Percentiles rank a stretch among this genome's conserved stretches.
These are phyloP conservation scores for Ennomos erosarius DNA, from an alignment of 2,888 invertebrate genomes.

Conservation along the genomic window DNA sequence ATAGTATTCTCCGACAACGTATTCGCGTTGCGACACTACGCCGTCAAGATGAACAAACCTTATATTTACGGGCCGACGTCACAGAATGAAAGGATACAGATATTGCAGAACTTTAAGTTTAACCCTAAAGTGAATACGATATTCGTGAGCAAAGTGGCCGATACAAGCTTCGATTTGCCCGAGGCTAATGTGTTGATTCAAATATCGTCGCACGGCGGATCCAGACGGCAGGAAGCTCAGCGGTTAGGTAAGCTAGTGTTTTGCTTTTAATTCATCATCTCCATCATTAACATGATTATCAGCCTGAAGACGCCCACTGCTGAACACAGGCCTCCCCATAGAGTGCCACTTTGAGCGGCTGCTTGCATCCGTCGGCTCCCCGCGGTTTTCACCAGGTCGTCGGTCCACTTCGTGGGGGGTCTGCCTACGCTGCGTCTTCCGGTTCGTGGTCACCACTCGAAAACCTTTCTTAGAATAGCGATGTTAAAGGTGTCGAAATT, in stretches of 20 bases:
- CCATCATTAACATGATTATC: too few relatives aligned
- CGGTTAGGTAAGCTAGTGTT: constrained; percentile 87
- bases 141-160: constrained; percentile 99
- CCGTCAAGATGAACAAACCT: constrained; percentile 98
- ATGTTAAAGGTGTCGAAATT: too few relatives aligned
- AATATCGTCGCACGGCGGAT: constrained; percentile 99
- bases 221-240: constrained; percentile 98
- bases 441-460: too few relatives aligned
- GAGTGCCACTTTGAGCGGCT: too few relatives aligned
- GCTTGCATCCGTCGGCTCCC: too few relatives aligned
- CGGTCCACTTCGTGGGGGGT: too few relatives aligned
- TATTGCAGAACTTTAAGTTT: constrained; percentile 99
- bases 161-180: constrained; percentile 99
- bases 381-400: too few relatives aligned
- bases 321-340: too few relatives aligned
- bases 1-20: constrained; percentile 99
- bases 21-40: constrained; percentile 98
- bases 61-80: constrained; percentile 99
- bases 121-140: constrained; percentile 99
- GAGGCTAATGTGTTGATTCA: constrained; percentile 99
- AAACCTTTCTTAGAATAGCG: too few relatives aligned
- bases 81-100: constrained; percentile 97
- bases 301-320: too few relatives aligned
- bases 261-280: too few relatives aligned
- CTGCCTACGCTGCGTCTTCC: too few relatives aligned